Evolutionary conservation across 2,113 vertebrate genomes (phyloP).

Genomic region (Embiotoca jacksoni): DNA sequence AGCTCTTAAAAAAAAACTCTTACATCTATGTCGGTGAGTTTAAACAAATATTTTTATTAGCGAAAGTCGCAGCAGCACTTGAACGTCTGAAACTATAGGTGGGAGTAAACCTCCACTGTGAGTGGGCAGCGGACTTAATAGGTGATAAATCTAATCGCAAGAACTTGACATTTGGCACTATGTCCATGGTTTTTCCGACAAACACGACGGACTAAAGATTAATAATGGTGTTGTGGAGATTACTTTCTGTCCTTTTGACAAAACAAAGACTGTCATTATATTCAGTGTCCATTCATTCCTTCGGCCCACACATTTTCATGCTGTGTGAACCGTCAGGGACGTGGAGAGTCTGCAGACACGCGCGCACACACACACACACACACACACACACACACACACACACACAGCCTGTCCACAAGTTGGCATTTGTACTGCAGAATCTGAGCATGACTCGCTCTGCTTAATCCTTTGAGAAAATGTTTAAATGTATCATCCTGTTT

Average conservation of each 20-base stretch:
- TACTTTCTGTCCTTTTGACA: slow-evolving; percentile 38
- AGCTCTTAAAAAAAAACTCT: background rate
- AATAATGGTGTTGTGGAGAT: slow-evolving; percentile 14
- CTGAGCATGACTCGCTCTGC: background rate
- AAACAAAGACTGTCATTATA: slow-evolving; percentile 57
- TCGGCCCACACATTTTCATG: slow-evolving; percentile 56
- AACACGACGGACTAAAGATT: slow-evolving; percentile 1
- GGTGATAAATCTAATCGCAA: background rate
- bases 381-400: slow-evolving; percentile 9
- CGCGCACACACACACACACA: too few species aligned
- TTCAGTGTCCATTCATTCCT: slow-evolving; percentile 50
- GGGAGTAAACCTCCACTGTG: slow-evolving; percentile 17
- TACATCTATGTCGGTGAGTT: background rate
- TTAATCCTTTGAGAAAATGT: slow-evolving; percentile 25
- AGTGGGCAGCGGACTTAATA: background rate
- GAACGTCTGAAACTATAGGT: slow-evolving; percentile 23
- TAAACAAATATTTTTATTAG: slow-evolving; percentile 5
- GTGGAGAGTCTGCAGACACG: background rate
- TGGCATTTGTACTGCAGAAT: slow-evolving; percentile 49
- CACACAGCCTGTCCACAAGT: slow-evolving; percentile 20
- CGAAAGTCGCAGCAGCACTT: background rate
- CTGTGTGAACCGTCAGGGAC: slow-evolving; percentile 22
- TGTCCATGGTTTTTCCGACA: slow-evolving; percentile 1
- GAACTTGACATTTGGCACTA: slow-evolving; percentile 1
- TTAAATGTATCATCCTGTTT: slow-evolving; percentile 30